Percentiles rank a stretch among this genome's conserved stretches.
These are phyloP conservation scores for Eonycteris spelaea DNA, from an alignment of 2,113 vertebrate genomes.

Conservation along the genomic window DNA sequence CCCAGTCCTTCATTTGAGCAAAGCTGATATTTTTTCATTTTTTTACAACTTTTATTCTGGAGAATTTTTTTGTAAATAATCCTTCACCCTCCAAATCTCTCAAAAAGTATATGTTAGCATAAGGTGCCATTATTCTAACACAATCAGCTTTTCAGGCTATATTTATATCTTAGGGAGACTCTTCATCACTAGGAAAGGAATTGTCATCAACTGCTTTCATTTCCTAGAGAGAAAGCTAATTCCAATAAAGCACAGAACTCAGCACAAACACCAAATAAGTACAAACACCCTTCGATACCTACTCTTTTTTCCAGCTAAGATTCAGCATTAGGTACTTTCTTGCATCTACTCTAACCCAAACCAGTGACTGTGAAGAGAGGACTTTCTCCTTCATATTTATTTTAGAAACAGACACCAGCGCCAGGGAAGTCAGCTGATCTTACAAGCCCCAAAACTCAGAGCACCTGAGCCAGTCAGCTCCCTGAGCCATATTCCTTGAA, in stretches of 20 bases:
- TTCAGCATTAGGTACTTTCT: neutral
- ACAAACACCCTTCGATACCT: neutral
- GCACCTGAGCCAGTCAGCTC: neutral
- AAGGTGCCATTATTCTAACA: neutral
- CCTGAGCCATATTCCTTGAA: neutral
- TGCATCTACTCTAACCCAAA: neutral
- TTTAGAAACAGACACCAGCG: neutral
- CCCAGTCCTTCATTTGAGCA: neutral
- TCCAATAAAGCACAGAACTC: neutral
- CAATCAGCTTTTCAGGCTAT: neutral
- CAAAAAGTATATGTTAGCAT: neutral
- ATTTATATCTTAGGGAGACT: neutral
- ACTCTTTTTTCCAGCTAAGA: neutral
- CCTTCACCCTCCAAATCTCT: neutral
- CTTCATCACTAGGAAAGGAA: neutral
- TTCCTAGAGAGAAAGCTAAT: neutral
- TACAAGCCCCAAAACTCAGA: neutral
- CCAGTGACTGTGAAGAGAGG: neutral
- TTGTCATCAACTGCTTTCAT: neutral
- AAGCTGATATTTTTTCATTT: neutral
- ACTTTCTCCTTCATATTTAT: neutral
- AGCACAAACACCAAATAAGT: neutral
- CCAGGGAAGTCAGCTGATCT: neutral
- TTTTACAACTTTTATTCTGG: neutral
- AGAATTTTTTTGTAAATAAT: neutral